Evolutionary conservation across 2,888 invertebrate species (phyloP), one percentile per base, ranked within the genome.

Genomic region (Chrysomela aeneicollis): DNA sequence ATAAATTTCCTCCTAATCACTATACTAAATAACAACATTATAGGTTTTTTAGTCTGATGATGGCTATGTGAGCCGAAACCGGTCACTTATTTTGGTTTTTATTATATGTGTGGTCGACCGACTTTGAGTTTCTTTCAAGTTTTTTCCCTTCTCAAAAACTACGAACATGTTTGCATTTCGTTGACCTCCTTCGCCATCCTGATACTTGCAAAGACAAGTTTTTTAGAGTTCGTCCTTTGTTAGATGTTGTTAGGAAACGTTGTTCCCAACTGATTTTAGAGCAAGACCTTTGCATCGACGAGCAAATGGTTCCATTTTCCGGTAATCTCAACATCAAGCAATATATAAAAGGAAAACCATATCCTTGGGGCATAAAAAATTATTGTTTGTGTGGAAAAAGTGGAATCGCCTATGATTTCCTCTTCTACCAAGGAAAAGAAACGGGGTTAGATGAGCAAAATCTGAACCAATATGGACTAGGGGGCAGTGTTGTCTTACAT

Each of bases 201-300:
- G 2, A 15, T 47, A 47, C 47, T 47, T 47, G 15, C 47, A 47
- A 47, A 47, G 47, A 47, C 17, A 15, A 47, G 17, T 47, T 15
- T 15, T 47, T 10, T 2, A 47, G 17, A 47, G 47, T 47, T 15
- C 47, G 47, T 47, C 12, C 15, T 47, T 15, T 47, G 17, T 47
- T 15, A 15, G 17, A 47, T 47, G 47, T 15, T 15, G 17, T 47
- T 15, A 47, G 35, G 54, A 26, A 32, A 30, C 54, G 54, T 30
- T 54, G 54, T 54, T 30, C 12, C 54, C 32, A 54, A 54, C 54
- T 54, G 30, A 26, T 30, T 54, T 26, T 54, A 54, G 54, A 54
- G 47, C 2, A 10, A 15, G 17, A 47, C 47, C 12, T 26, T 26
- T 26, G 26, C 26, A 26, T 26, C 26, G 26, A 26, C 26, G 26